A percentile compares a stretch with the other conserved stretches of the same genome.
These are phyloP conservation scores for Drosophila prosaltans DNA, from an alignment of 1,140 invertebrate species.

Conservation along the genomic window DNA sequence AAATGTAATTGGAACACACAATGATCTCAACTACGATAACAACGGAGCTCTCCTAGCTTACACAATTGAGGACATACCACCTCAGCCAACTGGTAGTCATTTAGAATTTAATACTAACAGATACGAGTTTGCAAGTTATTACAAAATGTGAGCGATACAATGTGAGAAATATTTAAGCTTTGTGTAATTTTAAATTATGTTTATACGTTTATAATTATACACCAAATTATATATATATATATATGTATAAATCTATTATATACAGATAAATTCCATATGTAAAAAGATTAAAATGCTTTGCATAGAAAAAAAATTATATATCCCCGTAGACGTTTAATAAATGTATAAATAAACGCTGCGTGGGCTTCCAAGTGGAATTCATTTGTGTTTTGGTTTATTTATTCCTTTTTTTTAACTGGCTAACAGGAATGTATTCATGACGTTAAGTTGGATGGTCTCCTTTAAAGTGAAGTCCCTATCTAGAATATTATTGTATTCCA, in stretches of 20 bases:
- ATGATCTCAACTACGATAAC: conserved; percentile 80
- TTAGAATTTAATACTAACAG: conserved; percentile 80
- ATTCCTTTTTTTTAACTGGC: not conserved
- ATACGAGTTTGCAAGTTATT: conserved; percentile 80
- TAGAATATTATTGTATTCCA: no score
- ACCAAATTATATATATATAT: conserved; percentile 74
- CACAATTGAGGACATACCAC: conserved; percentile 73
- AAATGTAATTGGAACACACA: conserved; percentile 64
- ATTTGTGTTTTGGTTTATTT: not conserved
- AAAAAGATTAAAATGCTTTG: conserved; percentile 76
- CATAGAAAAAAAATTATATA: conserved; percentile 60
- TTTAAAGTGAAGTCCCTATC: no score
- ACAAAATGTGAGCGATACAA: conserved; percentile 67
- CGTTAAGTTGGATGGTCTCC: no score
- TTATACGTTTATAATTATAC: conserved; percentile 80
- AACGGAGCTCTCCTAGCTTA: conserved; percentile 77
- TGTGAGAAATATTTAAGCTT: conserved; percentile 78
- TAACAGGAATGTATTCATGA: not conserved
- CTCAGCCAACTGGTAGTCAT: conserved; percentile 79
- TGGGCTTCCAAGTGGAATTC: not conserved
- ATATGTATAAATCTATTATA: conserved; percentile 37
- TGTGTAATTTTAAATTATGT: conserved; percentile 77
- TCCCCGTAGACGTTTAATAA: conserved; percentile 27
- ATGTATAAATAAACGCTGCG: conserved; percentile 23
- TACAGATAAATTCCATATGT: conserved; percentile 73